Evolutionary conservation across 2,113 vertebrate genomes (phyloP), one percentile per base, ranked within the genome.

Genomic region (Origma solitaria): DNA sequence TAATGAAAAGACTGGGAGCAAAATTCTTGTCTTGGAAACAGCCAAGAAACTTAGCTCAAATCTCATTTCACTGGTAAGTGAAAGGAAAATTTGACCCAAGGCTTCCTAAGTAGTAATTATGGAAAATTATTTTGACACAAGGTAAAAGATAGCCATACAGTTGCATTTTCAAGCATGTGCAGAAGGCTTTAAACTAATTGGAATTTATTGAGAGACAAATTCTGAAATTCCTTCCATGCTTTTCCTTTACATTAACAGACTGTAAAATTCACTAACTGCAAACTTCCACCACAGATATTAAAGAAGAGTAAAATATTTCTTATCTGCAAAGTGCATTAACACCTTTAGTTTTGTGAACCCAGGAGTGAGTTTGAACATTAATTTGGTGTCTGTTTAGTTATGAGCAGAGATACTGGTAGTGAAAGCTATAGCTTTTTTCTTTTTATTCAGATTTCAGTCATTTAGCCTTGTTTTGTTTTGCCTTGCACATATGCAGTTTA

Each of bases 81-180:
- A 92, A 93, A 92, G 58, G 53, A 94, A 87, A 90, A 95, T 85
- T 75, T 77, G 75, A 89, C 66, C 78, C 19, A 82, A 82, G 58
- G 78, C 87, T 82, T 95, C 86, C 84, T 77, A 82, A 82, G 42
- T 53, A 87, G 71, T 91, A 92, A 88, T 94, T 91, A 86, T 53
- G 30, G 80, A 86, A 94, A 94, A 90, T 54, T 82, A 80, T 95
- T 95, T 92, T 95, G 82, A 92, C 82, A 77, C 45, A 86, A 85
- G 54, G 35, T 90, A 77, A 80, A 89, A 84, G 40, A 68, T 45
- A 86, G 61, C 71, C 31, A 68, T 65, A 65, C 15, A 82, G 50
- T 66, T 92, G 50, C 62, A 62, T 76, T 92, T 95, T 45, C 37
- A 38, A 87, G n/a, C 53, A 65, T 68, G 68, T 58, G 35, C 42